Evolutionary conservation across 2,888 invertebrate genomes (phyloP), one percentile per base, ranked within the genome.

Genomic region (Hymenopus coronatus): DNA sequence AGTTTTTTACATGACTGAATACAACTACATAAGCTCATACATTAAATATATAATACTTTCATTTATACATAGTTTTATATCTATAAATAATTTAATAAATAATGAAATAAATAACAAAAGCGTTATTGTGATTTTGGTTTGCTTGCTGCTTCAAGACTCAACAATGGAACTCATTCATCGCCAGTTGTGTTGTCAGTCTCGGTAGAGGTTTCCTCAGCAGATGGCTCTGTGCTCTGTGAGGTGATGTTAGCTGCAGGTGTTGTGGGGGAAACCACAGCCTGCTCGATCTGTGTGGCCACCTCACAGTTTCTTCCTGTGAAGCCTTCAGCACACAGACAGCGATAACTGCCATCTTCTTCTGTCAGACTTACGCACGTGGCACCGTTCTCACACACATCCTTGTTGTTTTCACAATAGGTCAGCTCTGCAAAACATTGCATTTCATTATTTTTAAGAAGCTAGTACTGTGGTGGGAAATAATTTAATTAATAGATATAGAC

Each of bases 331-430:
- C 98, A 98, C 88, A 96, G 93, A 92, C 98, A 98, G 89, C 96
- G 95, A 93, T 95, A 98, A 92, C 94, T 94, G 2, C 97, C 98
- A 88, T 98, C 97, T 88, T 96, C 96, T 89, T 96, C 95, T 81
- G 96, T 96, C 90, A 97, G 92, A 85, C 97, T 97, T 88, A 96
- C 94, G 92, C 98, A 98, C 91, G 96, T 96, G 0, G 97, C 97
- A 6, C 96, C 96, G 92, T 98, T 98, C 92, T 95, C 95, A 92
- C 98, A 98, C 0, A 96, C 95, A 88, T 94, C 94, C 0, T 95
- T 94, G 92, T 98, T 96, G 90, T 96, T 96, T 89, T 97, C 96
- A 94, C 98, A 98, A 93, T 96, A 97, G 91, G 96, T 97, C 88
- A 98, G 93, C 92, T 97, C 98, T 97, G 93, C 40, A 93, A 93